Percentiles rank a stretch among this genome's conserved stretches.
Evolutionary conservation across 2,797 vertebrate genomes (phyloP).

Genomic region (Eulemur coronatus): DNA sequence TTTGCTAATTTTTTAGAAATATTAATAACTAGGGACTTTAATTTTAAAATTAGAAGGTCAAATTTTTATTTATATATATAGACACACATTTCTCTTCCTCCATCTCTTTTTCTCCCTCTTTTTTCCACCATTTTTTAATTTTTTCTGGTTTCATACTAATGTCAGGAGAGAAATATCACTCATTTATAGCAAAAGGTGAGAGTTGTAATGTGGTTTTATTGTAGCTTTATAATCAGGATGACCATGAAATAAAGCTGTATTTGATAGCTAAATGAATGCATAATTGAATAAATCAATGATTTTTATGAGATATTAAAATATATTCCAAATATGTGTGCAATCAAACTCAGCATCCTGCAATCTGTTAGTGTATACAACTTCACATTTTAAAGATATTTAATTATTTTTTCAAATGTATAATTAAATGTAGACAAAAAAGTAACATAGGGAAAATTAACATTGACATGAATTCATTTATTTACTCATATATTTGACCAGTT

Average conservation of each 20-base stretch:
- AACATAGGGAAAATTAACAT: neutral
- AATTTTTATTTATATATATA: neutral
- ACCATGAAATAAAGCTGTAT: neutral
- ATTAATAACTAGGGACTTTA: neutral
- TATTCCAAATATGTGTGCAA: neutral
- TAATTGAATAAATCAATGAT: conserved; percentile 2
- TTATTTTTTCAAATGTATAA: neutral
- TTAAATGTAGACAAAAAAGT: neutral
- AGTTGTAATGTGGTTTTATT: neutral
- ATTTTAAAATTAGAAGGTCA: neutral
- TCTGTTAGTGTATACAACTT: neutral
- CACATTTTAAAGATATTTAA: neutral
- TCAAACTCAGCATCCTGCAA: neutral
- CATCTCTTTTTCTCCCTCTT: neutral
- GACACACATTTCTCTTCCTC: neutral
- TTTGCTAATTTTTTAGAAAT: neutral
- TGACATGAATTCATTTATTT: neutral
- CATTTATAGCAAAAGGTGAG: neutral
- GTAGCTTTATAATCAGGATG: neutral
- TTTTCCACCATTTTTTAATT: neutral
- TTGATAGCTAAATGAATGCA: neutral
- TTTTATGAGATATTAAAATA: conserved; percentile 41
- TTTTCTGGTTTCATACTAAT: neutral
- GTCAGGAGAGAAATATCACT: neutral
- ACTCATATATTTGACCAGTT: neutral